phyloP scores from a whole-genome alignment of 2,888 invertebrate genomes.

The Lepidocyrtoides sp. region DNA sequence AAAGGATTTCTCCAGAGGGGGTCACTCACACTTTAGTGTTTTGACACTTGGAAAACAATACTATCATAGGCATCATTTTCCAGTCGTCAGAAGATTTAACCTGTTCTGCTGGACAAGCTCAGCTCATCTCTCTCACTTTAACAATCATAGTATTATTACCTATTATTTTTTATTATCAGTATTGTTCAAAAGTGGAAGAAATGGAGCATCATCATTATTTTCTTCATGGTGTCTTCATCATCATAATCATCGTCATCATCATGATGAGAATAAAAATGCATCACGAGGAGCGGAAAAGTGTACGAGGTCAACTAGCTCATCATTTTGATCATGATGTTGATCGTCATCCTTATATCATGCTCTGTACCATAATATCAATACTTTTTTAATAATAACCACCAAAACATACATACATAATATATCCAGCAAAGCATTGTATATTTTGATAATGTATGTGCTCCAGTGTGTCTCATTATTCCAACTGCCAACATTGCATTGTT shows the following conservation, averaged over 20 bases:
- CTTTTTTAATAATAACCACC: slow-evolving; percentile 57
- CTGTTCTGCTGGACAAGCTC: slow-evolving; percentile 33
- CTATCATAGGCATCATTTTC: slow-evolving; percentile 28
- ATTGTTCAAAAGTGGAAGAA: slow-evolving; percentile 52
- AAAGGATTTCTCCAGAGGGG: slow-evolving; percentile 65
- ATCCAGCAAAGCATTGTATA: slow-evolving; percentile 47
- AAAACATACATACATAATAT: too few relatives aligned
- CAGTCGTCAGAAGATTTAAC: slow-evolving; percentile 11
- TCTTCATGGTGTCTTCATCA: slow-evolving; percentile 18
- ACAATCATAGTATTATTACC: neutral
- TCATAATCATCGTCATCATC: slow-evolving; percentile 22
- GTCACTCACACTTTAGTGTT: slow-evolving; percentile 59
- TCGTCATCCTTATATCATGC: slow-evolving; percentile 15
- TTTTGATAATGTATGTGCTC: slow-evolving; percentile 48
- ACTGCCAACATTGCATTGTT: slow-evolving; percentile 11
- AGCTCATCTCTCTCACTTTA: too few relatives aligned
- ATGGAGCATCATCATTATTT: slow-evolving; percentile 29
- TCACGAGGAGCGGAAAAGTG: slow-evolving; percentile 55
- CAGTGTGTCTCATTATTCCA: slow-evolving; percentile 43
- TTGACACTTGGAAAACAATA: slow-evolving; percentile 81
- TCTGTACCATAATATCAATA: too few relatives aligned
- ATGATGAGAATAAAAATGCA: neutral
- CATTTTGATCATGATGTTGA: slow-evolving; percentile 62
- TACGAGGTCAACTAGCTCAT: slow-evolving; percentile 77
- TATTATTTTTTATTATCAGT: slow-evolving; percentile 2